Base-by-base conservation (phyloP, 2,888 invertebrate species). In the Microctonus brassicae region DNA sequence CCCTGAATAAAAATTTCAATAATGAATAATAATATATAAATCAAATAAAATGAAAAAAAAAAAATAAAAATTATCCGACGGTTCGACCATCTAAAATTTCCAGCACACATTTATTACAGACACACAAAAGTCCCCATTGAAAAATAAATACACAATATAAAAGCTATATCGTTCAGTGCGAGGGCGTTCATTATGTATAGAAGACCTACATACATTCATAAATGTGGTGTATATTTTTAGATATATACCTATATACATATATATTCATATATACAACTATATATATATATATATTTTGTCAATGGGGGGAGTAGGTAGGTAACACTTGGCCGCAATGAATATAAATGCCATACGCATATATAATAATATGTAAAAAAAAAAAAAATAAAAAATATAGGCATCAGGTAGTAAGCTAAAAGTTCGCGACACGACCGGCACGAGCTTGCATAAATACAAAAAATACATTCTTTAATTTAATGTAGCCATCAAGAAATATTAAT, bases 181-280 rank as follows among this genome's bases (percentile, higher is more conserved):
- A 74, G 70, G 75, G 73, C 74, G 74, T 77, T 77, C 74, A 77
- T 75, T 74, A 72, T 69, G 22, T 20, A 20, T 53, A 20, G 17
- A 42, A 29, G 17, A 33, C 17, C 7, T 17, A 33, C 11, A 57
- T 24, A 53, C 3, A 57, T 58, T 17, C n/a, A 29, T 29, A 29
- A 5, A 29, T 29, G 7, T 29, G 7, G 7, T 29, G 7, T 29
- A 29, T 29, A 5, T 29, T 29, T 29, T 29, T 29, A n/a, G n/a
- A n/a, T n/a, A n/a, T n/a, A n/a, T n/a, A n/a, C n/a, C n/a, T n/a
- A n/a, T n/a, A n/a, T n/a, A n/a, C n/a, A n/a, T n/a, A n/a, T n/a
- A n/a, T n/a, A n/a, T n/a, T n/a, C n/a, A n/a, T n/a, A n/a, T n/a
- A n/a, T n/a, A 24, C 29, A 29, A 7, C 1, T n/a, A 17, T n/a